phyloP scores from a whole-genome alignment of 37 sponge, comb jelly and placozoan genomes.

The Tethya wilhelma region DNA sequence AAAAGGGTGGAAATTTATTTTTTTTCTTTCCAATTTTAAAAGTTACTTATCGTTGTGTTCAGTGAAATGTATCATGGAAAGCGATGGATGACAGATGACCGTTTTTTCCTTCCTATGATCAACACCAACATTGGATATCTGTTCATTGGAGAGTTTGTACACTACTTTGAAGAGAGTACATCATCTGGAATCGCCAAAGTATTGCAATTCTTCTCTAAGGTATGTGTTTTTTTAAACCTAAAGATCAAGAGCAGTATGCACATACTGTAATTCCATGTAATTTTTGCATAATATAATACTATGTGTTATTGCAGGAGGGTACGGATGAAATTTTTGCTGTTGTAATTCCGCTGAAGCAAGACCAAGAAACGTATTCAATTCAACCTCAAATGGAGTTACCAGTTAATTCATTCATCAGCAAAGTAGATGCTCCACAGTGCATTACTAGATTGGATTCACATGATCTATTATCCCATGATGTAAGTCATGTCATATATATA shows the following conservation, averaged over 20 bases:
- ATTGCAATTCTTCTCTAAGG: neutral
- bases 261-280: too few species aligned
- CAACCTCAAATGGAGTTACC: too few species aligned
- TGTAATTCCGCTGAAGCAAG: too few species aligned
- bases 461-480: too few species aligned
- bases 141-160: neutral
- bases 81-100: neutral
- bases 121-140: neutral
- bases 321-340: neutral
- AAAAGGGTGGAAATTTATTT: neutral
- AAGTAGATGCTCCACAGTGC: too few species aligned
- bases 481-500: too few species aligned
- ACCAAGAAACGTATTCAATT: too few species aligned
- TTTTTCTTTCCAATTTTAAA: neutral
- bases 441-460: too few species aligned
- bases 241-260: too few species aligned
- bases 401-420: too few species aligned
- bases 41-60: neutral
- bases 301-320: neutral
- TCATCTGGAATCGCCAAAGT: neutral
- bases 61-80: conserved; percentile 4
- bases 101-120: neutral
- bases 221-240: too few species aligned
- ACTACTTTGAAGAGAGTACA: neutral
- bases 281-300: neutral